Evolutionary conservation across 2,797 vertebrate genomes (phyloP), one percentile per base, ranked within the genome.

Genomic region (Crocodylus rhombifer): DNA sequence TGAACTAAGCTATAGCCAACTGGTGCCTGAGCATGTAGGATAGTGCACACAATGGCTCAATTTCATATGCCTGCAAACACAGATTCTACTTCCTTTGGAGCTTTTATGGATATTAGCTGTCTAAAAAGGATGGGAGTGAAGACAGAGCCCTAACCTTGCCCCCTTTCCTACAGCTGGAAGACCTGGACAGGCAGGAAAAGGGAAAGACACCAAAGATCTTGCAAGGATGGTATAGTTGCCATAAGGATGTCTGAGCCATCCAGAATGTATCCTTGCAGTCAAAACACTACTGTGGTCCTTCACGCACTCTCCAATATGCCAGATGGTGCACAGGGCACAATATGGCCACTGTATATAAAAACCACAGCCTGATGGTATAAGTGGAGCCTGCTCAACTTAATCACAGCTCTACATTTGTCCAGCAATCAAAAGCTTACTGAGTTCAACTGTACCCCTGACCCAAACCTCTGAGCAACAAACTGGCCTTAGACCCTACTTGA

Each of bases 1-100:
- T 0, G 0, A 84, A 20, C 33, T 14, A n/a, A 0, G 0, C 0
- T 7, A 17, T 5, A 23, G 25, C 63, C 56, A 21, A 51, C 87
- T 36, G 8, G 74, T 81, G 65, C 36, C 11, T 1, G 25, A 67
- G 5, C 8, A 7, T 10, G 23, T 17, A 55, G n/a, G 57, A 23
- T 1, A 1, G 58, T 61, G n/a, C 10, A 8, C 0, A 1, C 14
- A 6, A 2, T 0, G 1, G 62, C 65, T 82, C 17, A 26, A 8
- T 67, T 63, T 63, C 30, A 21, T 20, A 28, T 25, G 51, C 73
- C 84, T 20, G 13, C 84, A 63, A 86, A 90, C 56, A 5, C 5
- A 28, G 20, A 1, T 33, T 82, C 90, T 33, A 69, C 57, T 82
- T n/a, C 67, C 5, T 62, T 64, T 73, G 18, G 14, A 10, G 25